Conservation (phyloP, 1,140 invertebrate genomes). For the Drosophila pruinosa region DNA sequence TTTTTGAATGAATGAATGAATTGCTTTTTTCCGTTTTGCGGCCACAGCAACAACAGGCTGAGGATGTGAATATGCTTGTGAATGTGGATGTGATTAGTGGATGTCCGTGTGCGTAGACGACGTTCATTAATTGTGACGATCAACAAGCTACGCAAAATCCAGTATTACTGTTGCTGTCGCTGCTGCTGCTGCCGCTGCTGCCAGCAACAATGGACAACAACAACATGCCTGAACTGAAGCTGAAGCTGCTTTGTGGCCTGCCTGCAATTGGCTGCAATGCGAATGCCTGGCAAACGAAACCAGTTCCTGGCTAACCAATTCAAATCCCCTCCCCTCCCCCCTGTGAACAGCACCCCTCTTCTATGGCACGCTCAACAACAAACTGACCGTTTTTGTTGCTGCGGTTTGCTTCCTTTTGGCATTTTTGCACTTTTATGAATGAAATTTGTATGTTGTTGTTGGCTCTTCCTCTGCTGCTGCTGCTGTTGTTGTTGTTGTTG, state of each 20-base stretch:
- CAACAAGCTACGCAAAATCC: conserved; percentile 78
- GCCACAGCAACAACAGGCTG: conserved; percentile 26
- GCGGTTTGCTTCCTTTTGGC: conserved; percentile 73
- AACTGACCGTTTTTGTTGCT: conserved; percentile 49
- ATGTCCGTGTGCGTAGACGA: conserved; percentile 74
- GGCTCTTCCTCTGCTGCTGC: conserved; percentile 28
- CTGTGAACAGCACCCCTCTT: background rate
- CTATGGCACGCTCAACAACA: background rate
- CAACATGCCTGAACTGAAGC: conserved; percentile 8
- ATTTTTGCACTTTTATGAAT: conserved; percentile 80
- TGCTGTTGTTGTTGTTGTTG: conserved; percentile 47
- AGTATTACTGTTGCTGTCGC: conserved; percentile 21
- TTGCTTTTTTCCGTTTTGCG: conserved; percentile 77
- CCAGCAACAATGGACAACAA: conserved; percentile 37
- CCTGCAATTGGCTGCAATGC: conserved; percentile 59
- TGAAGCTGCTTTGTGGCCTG: conserved; percentile 29
- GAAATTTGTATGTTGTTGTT: conserved; percentile 51
- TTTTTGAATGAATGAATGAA: conserved; percentile 69
- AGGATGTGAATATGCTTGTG: conserved; percentile 49
- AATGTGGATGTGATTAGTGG: conserved; percentile 69
- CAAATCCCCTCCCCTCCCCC: conserved; percentile 21
- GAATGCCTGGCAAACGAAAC: conserved; percentile 45
- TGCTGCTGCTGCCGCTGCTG: background rate
- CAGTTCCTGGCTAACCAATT: conserved; percentile 46
- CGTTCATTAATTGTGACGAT: conserved; percentile 81